Conservation (phyloP, 1,140 invertebrate genomes). For the Whitmania pigra region DNA sequence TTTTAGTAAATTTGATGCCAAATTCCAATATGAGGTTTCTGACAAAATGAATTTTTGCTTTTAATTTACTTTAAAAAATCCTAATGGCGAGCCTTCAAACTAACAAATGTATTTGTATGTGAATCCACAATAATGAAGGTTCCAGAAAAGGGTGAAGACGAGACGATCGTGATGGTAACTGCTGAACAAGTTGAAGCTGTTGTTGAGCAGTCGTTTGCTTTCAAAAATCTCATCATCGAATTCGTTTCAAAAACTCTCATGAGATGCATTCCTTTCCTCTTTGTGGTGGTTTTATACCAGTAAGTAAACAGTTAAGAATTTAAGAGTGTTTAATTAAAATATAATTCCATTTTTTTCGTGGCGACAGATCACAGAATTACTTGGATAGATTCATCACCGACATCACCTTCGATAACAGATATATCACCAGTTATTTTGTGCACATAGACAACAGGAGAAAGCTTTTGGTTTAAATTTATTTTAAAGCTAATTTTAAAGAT, state of each 20-base stretch:
- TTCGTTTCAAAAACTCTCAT: conserved; percentile 5
- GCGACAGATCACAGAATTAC: conserved; percentile 33
- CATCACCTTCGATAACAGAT: conserved; percentile 38
- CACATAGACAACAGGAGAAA: conserved; percentile 36
- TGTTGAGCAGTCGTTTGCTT: not conserved
- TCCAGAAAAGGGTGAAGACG: not conserved
- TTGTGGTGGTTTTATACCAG: conserved; percentile 1
- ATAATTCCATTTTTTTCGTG: too few relatives aligned
- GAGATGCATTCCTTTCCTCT: not conserved
- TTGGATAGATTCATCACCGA: conserved; percentile 33
- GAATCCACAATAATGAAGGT: not conserved
- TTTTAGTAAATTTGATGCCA: conserved; percentile 8
- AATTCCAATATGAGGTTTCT: conserved; percentile 5
- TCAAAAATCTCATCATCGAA: not conserved
- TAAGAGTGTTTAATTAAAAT: not conserved
- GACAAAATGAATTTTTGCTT: too few relatives aligned
- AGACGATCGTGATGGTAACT: not conserved
- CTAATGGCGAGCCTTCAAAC: too few relatives aligned
- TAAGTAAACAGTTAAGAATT: not conserved
- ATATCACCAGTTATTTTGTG: conserved; percentile 38
- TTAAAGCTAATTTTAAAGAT: not conserved
- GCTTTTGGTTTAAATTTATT: conserved; percentile 23
- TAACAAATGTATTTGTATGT: too few relatives aligned
- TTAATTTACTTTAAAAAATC: too few relatives aligned
- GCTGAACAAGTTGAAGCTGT: conserved; percentile 7